These are phyloP conservation scores for Actinopyga echinites DNA, from an alignment of 53 echinoderm and acorn worm genomes.

Conservation along the genomic window DNA sequence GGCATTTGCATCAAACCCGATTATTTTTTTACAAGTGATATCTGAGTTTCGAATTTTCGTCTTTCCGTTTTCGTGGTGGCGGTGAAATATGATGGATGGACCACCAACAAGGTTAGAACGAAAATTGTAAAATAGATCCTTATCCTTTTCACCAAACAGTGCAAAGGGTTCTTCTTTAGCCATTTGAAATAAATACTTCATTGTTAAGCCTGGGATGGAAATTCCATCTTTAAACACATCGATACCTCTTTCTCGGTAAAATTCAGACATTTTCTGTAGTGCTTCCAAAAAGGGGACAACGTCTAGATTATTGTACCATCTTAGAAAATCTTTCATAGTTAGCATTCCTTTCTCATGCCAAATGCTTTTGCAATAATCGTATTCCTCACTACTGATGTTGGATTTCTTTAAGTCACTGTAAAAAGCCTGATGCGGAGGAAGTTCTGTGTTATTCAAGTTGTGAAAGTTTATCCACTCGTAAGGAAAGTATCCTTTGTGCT, in stretches of 20 bases:
- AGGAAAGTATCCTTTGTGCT: too few relatives aligned
- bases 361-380: constrained; percentile 4
- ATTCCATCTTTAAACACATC: constrained; percentile 56
- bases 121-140: constrained; percentile 54
- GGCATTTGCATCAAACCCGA: too few relatives aligned
- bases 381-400: too few relatives aligned
- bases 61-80: too few relatives aligned
- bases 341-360: constrained; percentile 30
- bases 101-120: constrained; percentile 49
- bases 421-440: constrained; percentile 39
- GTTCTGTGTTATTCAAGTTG: constrained; percentile 25
- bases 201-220: constrained; percentile 51
- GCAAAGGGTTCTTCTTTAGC: constrained; percentile 16
- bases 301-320: constrained; percentile 56
- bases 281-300: constrained; percentile 41
- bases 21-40: too few relatives aligned
- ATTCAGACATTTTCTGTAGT: constrained; percentile 43
- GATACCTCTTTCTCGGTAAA: constrained; percentile 19
- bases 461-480: too few relatives aligned
- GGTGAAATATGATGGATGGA: too few relatives aligned
- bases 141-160: constrained; percentile 30
- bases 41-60: neutral
- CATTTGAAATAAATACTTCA: constrained; percentile 50
- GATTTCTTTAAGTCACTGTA: too few relatives aligned
- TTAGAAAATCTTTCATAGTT: constrained; percentile 44